Evolutionary conservation across 1,140 invertebrate species (phyloP).

Genomic region (Drosophila pachea): DNA sequence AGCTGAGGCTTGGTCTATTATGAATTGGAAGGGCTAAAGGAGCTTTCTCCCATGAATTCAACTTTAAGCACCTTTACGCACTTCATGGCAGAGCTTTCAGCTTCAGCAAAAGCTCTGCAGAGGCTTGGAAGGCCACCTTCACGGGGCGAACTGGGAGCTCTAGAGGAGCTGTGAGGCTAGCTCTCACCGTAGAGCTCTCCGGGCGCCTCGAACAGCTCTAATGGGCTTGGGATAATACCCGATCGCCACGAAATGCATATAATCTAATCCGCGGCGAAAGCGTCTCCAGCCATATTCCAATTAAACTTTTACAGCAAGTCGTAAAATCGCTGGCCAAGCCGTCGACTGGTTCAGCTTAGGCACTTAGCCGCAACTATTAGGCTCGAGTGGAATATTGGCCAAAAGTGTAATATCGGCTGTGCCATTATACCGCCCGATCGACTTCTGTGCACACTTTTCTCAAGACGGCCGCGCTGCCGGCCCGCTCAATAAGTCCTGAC

Average conservation of each 20-base stretch:
- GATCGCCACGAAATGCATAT: background rate
- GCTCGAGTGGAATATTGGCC: constrained; percentile 16
- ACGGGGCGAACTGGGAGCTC: no score
- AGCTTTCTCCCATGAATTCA: no score
- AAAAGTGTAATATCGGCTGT: constrained; percentile 29
- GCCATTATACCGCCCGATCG: constrained; percentile 21
- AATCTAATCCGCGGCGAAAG: constrained; percentile 35
- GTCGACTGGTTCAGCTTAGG: constrained; percentile 2
- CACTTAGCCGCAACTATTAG: constrained; percentile 8
- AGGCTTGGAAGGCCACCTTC: no score
- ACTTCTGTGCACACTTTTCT: constrained; percentile 1
- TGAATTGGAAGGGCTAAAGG: no score
- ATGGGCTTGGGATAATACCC: background rate
- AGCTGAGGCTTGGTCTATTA: no score
- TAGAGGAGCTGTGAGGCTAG: no score
- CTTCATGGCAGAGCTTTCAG: no score
- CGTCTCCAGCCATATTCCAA: constrained; percentile 27
- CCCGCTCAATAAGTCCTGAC: constrained; percentile 26
- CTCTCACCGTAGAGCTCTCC: no score
- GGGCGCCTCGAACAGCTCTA: no score
- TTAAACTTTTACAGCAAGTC: constrained; percentile 29
- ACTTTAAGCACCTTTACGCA: no score
- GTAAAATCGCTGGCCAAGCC: constrained; percentile 8
- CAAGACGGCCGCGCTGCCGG: no score
- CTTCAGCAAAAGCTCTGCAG: no score